Conservation (phyloP, 2,888 invertebrate species). For the Pocota personata region DNA sequence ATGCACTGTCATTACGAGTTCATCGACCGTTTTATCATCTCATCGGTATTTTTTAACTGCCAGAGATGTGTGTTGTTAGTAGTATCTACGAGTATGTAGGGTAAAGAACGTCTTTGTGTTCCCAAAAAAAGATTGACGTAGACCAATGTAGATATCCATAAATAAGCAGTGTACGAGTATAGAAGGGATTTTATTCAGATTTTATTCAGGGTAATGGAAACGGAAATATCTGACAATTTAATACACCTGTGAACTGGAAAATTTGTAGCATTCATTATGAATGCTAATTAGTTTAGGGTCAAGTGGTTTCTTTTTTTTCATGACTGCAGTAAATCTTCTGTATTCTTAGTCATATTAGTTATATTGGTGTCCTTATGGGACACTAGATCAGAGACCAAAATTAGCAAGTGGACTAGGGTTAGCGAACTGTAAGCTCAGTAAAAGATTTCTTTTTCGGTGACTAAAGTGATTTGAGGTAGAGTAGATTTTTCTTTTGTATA, state of each 20-base stretch:
- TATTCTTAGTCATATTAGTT: no score
- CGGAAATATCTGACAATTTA: conserved; percentile 25
- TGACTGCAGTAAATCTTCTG: not conserved
- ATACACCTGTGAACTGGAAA: not conserved
- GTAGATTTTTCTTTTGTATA: no score
- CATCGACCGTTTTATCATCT: conserved; percentile 68
- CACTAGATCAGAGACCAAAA: no score
- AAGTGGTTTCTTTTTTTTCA: not conserved
- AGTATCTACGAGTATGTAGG: not conserved
- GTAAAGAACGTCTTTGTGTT: conserved; percentile 48
- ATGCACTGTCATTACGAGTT: conserved; percentile 58
- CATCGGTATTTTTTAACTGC: conserved; percentile 35
- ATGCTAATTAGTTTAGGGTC: not conserved
- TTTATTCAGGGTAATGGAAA: not conserved
- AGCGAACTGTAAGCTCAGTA: no score
- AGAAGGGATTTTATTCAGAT: not conserved
- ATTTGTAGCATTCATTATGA: not conserved
- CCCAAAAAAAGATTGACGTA: conserved; percentile 39
- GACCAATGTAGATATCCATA: conserved; percentile 41
- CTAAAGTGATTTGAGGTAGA: no score
- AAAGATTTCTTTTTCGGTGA: no score
- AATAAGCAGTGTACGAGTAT: conserved; percentile 42
- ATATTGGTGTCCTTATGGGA: no score
- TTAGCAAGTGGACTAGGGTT: no score
- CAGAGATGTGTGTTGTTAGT: conserved; percentile 22